These are phyloP conservation scores for Leptopilina syphax DNA, from an alignment of 2,888 invertebrate genomes.

Conservation along the genomic window DNA sequence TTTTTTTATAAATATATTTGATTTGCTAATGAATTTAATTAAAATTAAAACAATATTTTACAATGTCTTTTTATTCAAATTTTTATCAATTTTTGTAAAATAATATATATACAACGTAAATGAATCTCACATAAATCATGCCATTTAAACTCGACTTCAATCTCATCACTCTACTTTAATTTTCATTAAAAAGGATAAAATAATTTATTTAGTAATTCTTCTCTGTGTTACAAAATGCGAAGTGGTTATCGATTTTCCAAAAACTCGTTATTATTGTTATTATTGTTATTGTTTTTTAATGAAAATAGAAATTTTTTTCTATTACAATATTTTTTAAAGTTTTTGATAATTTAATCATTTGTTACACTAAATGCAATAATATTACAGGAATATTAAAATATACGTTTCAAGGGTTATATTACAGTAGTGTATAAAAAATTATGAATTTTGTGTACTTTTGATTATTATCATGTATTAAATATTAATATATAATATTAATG, in stretches of 20 bases:
- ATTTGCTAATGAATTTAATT: too few relatives aligned
- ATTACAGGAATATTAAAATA: too few relatives aligned
- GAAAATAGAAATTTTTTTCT: too few relatives aligned
- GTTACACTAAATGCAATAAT: too few relatives aligned
- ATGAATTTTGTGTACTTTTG: too few relatives aligned
- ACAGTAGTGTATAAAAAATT: too few relatives aligned
- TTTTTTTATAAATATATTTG: too few relatives aligned
- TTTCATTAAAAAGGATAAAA: constrained; percentile 24
- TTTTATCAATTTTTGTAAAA: background rate
- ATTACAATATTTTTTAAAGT: too few relatives aligned
- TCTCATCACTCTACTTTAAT: constrained; percentile 25
- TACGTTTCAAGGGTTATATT: too few relatives aligned
- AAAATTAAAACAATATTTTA: background rate
- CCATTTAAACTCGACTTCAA: background rate
- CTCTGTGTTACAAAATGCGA: constrained; percentile 3
- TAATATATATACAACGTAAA: background rate
- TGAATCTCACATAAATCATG: background rate
- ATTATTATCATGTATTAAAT: too few relatives aligned
- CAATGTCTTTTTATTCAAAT: background rate
- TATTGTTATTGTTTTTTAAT: background rate
- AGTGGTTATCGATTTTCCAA: constrained; percentile 15
- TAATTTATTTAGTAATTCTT: constrained; percentile 53
- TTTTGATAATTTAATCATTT: too few relatives aligned
- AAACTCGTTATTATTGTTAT: background rate
- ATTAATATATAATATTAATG: too few relatives aligned